Base-by-base conservation (phyloP, 2,113 vertebrate species). In the Ammodytes dubius region DNA sequence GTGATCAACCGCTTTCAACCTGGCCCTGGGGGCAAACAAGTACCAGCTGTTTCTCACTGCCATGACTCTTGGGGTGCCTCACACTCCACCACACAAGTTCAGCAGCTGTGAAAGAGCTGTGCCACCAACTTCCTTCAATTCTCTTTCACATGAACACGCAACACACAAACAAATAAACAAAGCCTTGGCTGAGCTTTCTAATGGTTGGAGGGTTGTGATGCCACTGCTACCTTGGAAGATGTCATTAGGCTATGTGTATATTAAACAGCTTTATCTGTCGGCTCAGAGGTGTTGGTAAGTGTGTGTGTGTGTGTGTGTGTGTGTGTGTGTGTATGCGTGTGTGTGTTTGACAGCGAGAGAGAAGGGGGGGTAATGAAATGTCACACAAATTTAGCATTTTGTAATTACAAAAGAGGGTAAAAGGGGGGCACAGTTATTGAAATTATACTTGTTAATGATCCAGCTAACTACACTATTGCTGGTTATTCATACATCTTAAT, bases 201-300 rank as follows among this genome's bases (percentile, higher is more conserved):
- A 64, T 27, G 39, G 67, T n/a, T 61, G 42, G 19, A 37, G 3
- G 53, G 59, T 56, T 73, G 58, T 79, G 75, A 68, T 72, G 74
- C 58, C 47, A 71, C 61, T 60, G 54, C 49, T 83, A 59, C 37
- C 69, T 56, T 79, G 50, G 57, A 70, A 87, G 84, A 87, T 86
- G 64, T 64, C 60, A 84, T 88, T 82, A 76, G 69, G 68, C 52
- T 56, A 45, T 39, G 68, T 56, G 72, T 86, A 79, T 85, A 92
- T 90, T 88, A 89, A 90, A 83, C 76, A 83, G 63, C 58, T 90
- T 82, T 82, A 87, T 91, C 83, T 85, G 74, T 60, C 64, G 67
- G 35, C 52, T 75, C 50, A 6, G 65, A 53, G 50, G 14, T 66
- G 42, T 50, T 43, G 7, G 52, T 17, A 47, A 49, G 15, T 56